These are phyloP conservation scores for Morpho deidamia DNA, from an alignment of 2,888 invertebrate species.

Conservation along the genomic window DNA sequence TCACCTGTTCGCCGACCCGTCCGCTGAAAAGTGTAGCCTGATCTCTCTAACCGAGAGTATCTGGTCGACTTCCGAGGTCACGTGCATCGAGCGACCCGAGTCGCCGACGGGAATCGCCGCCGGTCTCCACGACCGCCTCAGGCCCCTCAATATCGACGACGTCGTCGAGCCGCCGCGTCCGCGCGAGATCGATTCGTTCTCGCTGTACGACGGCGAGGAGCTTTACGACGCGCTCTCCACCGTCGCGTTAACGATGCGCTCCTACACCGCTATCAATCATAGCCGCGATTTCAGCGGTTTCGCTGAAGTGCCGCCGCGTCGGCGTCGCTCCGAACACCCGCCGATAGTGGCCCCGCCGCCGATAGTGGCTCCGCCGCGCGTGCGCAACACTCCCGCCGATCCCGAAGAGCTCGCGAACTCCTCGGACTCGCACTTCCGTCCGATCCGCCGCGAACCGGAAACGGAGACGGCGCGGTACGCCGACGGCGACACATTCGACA, in stretches of 20 bases:
- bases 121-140: slow-evolving; percentile 46
- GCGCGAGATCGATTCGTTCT: slow-evolving; percentile 45
- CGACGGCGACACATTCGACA: slow-evolving; percentile 86
- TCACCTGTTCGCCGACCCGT: slow-evolving; percentile 61
- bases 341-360: slow-evolving; percentile 23
- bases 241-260: slow-evolving; percentile 64
- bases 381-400: slow-evolving; percentile 62
- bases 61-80: slow-evolving; percentile 43
- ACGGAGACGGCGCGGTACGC: slow-evolving; percentile 62
- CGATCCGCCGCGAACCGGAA: slow-evolving; percentile 81
- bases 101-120: slow-evolving; percentile 41
- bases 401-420: slow-evolving; percentile 87
- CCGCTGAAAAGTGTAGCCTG: slow-evolving; percentile 51
- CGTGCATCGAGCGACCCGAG: slow-evolving; percentile 32
- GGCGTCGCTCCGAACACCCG: slow-evolving; percentile 66
- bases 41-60: slow-evolving; percentile 55
- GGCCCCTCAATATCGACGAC: slow-evolving; percentile 46
- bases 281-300: slow-evolving; percentile 80
- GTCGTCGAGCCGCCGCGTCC: slow-evolving; percentile 30
- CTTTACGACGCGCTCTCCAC: slow-evolving; percentile 56
- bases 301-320: slow-evolving; percentile 77
- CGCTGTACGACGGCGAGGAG: slow-evolving; percentile 56
- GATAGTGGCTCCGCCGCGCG: slow-evolving; percentile 45
- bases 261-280: slow-evolving; percentile 79
- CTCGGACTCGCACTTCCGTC: slow-evolving; percentile 89